Percentiles rank a stretch among this genome's conserved stretches.
Conservation (phyloP, 2,113 vertebrate species). For the Candoia aspera region DNA sequence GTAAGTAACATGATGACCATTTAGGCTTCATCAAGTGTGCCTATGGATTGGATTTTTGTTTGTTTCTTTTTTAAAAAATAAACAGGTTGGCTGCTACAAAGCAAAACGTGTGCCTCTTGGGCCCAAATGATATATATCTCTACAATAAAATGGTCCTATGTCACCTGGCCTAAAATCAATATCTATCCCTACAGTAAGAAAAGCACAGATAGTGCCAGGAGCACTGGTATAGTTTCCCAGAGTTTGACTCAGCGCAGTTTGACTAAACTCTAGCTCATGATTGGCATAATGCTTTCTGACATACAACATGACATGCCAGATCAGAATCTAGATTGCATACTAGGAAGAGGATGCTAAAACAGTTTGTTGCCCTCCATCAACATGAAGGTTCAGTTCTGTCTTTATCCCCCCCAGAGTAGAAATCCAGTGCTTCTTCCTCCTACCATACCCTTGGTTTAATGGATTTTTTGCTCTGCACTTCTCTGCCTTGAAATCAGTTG, state of each 20-base stretch:
- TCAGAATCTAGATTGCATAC: neutral
- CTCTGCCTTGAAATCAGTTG: neutral
- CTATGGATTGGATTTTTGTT: neutral
- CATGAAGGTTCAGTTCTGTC: neutral
- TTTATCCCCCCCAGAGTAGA: neutral
- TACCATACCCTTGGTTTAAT: neutral
- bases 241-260: neutral
- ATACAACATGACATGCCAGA: neutral
- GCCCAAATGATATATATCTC: neutral
- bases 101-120: neutral
- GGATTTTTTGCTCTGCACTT: neutral
- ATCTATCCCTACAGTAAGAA: neutral
- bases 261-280: neutral
- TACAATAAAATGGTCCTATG: neutral
- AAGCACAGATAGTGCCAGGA: neutral
- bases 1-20: neutral
- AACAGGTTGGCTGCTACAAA: neutral
- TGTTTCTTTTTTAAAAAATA: neutral
- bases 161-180: neutral
- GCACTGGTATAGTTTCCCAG: neutral
- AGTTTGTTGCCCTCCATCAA: neutral
- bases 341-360: neutral
- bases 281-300: neutral
- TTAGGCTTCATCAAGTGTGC: neutral
- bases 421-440: neutral